Conservation (phyloP, 2,888 invertebrate species). For the Hypselothyrea guttata region DNA sequence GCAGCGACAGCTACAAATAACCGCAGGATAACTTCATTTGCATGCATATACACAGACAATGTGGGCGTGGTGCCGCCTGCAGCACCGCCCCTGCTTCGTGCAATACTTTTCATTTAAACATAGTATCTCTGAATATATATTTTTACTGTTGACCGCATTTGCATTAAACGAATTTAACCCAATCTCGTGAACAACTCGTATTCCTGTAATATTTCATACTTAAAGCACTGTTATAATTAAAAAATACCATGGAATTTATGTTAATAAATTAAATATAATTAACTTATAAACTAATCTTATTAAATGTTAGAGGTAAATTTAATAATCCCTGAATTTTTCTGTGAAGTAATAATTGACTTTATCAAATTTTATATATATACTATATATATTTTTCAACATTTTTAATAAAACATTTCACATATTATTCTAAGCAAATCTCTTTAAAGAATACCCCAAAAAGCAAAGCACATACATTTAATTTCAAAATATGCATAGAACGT, state of each 20-base stretch:
- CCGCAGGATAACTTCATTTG: slow-evolving; percentile 76
- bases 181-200: slow-evolving; percentile 48
- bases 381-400: too few species aligned
- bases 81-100: neutral
- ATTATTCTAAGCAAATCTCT: neutral
- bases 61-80: neutral
- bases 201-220: slow-evolving; percentile 27
- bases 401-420: too few species aligned
- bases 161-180: slow-evolving; percentile 57
- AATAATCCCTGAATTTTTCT: neutral
- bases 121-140: slow-evolving; percentile 20
- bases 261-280: too few species aligned
- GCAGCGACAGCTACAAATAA: slow-evolving; percentile 73
- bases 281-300: neutral
- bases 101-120: slow-evolving; percentile 35
- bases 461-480: slow-evolving; percentile 21
- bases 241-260: too few species aligned
- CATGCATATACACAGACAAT: slow-evolving; percentile 52
- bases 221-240: too few species aligned
- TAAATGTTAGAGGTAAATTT: neutral
- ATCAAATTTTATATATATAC: too few species aligned
- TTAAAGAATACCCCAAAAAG: too few species aligned
- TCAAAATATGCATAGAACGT: slow-evolving; percentile 42
- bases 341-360: neutral
- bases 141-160: slow-evolving; percentile 51